These are phyloP conservation scores for Aleiodes testaceus DNA, from an alignment of 2,888 invertebrate species.

Conservation along the genomic window DNA sequence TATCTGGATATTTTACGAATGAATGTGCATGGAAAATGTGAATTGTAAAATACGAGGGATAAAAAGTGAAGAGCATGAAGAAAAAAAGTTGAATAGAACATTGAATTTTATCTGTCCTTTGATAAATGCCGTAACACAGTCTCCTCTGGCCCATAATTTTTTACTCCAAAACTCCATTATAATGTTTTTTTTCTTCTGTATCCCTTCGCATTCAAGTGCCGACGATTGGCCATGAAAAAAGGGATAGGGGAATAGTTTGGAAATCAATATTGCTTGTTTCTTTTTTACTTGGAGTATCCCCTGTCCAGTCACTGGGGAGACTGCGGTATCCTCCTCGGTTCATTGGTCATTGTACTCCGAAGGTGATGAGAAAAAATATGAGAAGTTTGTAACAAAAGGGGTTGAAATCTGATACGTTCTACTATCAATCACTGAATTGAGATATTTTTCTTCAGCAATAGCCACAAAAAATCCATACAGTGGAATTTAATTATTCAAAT, in stretches of 20 bases:
- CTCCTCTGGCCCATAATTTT: constrained; percentile 57
- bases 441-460: constrained; percentile 1
- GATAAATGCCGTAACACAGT: constrained; percentile 4
- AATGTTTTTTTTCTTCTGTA: not conserved
- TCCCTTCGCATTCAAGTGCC: not conserved
- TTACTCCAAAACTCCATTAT: constrained; percentile 47
- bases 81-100: not conserved
- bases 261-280: constrained; percentile 30
- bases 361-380: not conserved
- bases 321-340: constrained; percentile 14
- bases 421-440: constrained; percentile 27
- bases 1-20: not conserved
- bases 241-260: constrained; percentile 9
- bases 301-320: constrained; percentile 15
- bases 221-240: constrained; percentile 8
- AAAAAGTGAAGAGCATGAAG: not conserved
- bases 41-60: not conserved
- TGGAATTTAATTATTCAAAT: not conserved
- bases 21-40: not conserved
- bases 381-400: constrained; percentile 9
- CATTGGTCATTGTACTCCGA: constrained; percentile 25
- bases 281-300: not conserved
- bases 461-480: constrained; percentile 22
- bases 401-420: constrained; percentile 14
- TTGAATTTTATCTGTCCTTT: not conserved